Percentiles rank a stretch among this genome's conserved stretches.
Evolutionary conservation across 35 echinoderm and acorn worm genomes (phyloP).

Genomic region (Apostichopus parvimensis): DNA sequence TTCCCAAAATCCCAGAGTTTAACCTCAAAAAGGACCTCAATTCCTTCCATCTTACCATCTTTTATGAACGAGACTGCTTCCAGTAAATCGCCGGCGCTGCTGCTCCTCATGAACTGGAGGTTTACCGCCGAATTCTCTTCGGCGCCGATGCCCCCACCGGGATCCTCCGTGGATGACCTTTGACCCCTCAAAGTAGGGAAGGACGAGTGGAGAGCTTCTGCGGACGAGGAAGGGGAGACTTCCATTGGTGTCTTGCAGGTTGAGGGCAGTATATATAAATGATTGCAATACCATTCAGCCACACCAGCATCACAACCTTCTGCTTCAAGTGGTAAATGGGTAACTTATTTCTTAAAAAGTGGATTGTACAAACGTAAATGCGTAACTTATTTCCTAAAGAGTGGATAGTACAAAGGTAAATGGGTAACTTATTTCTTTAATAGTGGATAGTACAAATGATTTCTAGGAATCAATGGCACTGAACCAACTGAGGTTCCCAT

Average conservation of each 20-base stretch:
- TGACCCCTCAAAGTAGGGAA: constrained; percentile 50
- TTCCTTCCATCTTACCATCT: constrained; percentile 23
- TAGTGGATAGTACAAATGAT: too few species aligned
- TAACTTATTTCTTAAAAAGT: too few species aligned
- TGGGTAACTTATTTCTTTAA: too few species aligned
- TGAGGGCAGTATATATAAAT: too few species aligned
- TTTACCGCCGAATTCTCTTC: background rate
- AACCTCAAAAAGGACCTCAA: background rate
- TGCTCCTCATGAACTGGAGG: constrained; percentile 59
- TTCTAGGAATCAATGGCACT: too few species aligned
- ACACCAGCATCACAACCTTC: too few species aligned
- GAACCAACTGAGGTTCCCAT: too few species aligned
- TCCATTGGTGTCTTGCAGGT: background rate
- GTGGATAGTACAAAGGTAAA: too few species aligned
- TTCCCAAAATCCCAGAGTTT: background rate
- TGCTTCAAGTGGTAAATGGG: too few species aligned
- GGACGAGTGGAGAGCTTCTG: constrained; percentile 27
- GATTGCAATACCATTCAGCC: too few species aligned
- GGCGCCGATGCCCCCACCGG: constrained; percentile 4
- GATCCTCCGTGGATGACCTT: constrained; percentile 64
- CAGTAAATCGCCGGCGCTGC: constrained; percentile 70
- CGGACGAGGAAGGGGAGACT: background rate
- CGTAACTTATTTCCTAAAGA: too few species aligned
- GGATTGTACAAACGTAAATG: too few species aligned
- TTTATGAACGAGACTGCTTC: constrained; percentile 58